Evolutionary conservation across 1,140 invertebrate genomes (phyloP).

Genomic region (Bombus ignitus): DNA sequence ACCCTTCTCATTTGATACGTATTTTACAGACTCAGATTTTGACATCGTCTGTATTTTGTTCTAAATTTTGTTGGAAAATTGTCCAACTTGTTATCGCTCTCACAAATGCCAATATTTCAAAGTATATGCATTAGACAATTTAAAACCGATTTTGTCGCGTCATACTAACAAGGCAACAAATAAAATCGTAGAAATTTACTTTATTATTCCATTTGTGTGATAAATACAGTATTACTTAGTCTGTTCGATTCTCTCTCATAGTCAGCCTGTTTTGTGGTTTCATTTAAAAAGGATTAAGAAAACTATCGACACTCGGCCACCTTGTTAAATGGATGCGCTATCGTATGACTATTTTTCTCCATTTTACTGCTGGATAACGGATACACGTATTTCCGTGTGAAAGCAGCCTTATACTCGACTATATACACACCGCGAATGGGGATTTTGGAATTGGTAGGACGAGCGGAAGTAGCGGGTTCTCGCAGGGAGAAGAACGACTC

Average conservation of each 20-base stretch:
- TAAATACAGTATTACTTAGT: too few species aligned
- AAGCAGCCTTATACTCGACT: background rate
- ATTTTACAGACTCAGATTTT: too few species aligned
- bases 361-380: background rate
- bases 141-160: too few species aligned
- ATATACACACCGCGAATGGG: background rate
- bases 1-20: too few species aligned
- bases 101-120: background rate
- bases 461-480: slow-evolving; percentile 17
- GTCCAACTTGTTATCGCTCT: too few species aligned
- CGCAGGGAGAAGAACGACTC: slow-evolving; percentile 23
- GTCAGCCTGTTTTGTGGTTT: background rate
- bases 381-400: background rate
- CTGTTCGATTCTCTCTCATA: too few species aligned
- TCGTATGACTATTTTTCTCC: background rate
- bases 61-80: too few species aligned
- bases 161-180: too few species aligned
- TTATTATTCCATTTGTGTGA: too few species aligned
- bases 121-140: background rate
- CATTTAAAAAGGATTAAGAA: background rate
- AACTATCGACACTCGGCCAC: background rate
- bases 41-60: too few species aligned
- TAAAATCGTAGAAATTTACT: too few species aligned
- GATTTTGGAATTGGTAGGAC: slow-evolving; percentile 9
- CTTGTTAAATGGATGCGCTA: background rate